These are phyloP conservation scores for Pocillopora verrucosa DNA, from an alignment of 64 coral and sea anemone genomes.

Conservation along the genomic window DNA sequence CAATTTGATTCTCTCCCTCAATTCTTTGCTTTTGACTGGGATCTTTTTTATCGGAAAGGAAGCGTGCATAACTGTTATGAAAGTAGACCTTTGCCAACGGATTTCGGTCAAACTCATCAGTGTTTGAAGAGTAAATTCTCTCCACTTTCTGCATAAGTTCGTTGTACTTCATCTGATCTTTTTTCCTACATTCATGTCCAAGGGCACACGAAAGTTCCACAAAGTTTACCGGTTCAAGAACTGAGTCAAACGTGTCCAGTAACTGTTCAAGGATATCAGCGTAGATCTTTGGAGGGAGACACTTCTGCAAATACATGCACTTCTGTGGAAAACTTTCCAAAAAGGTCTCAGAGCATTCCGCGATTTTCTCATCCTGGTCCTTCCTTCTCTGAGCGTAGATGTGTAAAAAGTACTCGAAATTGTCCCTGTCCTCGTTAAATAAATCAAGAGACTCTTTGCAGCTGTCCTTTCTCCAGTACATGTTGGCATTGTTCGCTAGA, in stretches of 20 bases:
- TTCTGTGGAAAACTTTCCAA: not conserved
- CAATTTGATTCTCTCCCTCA: not conserved
- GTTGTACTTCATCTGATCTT: conserved; percentile 21
- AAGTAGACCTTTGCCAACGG: conserved; percentile 28
- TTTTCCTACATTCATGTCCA: conserved; percentile 50
- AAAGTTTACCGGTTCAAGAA: not conserved
- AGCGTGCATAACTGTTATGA: conserved; percentile 37
- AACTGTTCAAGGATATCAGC: not conserved
- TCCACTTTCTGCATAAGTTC: not conserved
- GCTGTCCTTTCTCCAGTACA: conserved; percentile 42
- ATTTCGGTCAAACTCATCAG: not conserved
- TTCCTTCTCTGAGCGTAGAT: not conserved
- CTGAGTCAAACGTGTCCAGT: not conserved
- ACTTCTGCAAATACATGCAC: conserved; percentile 35
- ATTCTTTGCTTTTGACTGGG: not conserved
- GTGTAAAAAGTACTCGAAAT: conserved; percentile 31
- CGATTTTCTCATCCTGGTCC: not conserved
- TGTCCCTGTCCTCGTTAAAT: conserved; percentile 48
- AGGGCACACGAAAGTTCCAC: conserved; percentile 31
- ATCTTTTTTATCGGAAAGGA: not conserved
- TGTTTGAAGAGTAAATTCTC: not conserved
- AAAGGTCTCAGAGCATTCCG: not conserved
- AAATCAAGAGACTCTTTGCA: conserved; percentile 48
- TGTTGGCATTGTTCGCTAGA: conserved; percentile 1
- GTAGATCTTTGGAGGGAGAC: conserved; percentile 34